Percentiles rank a stretch among this genome's conserved stretches.
Conservation (phyloP, 2,797 vertebrate genomes). For the Fratercula arctica region DNA sequence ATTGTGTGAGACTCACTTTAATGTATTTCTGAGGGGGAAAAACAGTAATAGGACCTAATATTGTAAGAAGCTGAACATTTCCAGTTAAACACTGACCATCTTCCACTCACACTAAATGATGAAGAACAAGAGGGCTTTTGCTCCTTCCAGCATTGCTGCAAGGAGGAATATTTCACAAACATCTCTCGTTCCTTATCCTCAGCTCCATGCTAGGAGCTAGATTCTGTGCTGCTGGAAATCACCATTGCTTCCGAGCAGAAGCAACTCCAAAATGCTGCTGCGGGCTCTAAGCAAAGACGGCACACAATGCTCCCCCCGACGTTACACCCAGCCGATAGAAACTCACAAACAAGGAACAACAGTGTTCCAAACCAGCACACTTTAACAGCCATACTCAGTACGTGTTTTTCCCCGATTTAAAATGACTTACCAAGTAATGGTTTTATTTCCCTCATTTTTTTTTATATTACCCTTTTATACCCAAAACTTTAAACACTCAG, state of each 20-base stretch:
- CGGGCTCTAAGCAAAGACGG: background rate
- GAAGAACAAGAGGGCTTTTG: background rate
- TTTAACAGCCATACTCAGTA: background rate
- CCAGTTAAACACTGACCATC: background rate
- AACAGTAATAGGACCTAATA: background rate
- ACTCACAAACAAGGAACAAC: background rate
- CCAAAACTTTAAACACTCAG: constrained; percentile 14
- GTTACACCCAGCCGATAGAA: background rate
- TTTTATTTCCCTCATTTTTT: background rate
- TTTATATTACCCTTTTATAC: constrained; percentile 33
- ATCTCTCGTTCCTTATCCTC: background rate
- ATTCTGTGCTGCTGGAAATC: background rate
- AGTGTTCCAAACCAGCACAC: rapidly evolving
- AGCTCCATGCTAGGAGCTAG: background rate
- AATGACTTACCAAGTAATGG: background rate
- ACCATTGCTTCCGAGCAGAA: background rate
- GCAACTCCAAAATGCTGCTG: background rate
- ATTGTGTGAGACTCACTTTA: background rate
- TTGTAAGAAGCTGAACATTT: background rate
- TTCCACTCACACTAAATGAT: background rate
- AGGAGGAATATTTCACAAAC: background rate
- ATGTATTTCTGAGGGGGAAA: background rate
- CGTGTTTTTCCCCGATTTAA: background rate
- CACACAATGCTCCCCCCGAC: rapidly evolving
- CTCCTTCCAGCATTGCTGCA: background rate